Conservation (phyloP, 2,113 vertebrate genomes). For the Meleagris gallopavo region DNA sequence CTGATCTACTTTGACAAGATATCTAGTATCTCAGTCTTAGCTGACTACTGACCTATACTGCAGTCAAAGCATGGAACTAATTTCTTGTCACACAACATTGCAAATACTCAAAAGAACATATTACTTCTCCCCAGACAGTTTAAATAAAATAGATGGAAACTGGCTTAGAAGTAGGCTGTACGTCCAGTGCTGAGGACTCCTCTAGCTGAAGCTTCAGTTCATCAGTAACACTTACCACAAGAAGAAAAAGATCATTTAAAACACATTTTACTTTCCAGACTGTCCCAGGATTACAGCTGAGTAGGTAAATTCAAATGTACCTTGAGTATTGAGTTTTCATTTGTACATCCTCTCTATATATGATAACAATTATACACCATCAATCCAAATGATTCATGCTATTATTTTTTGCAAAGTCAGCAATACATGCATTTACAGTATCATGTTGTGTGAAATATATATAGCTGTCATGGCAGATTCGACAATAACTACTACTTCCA, state of each 20-base stretch:
- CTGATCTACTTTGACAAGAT: constrained; percentile 39
- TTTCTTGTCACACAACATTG: constrained; percentile 31
- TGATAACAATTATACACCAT: neutral
- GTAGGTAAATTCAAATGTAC: neutral
- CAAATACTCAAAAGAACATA: neutral
- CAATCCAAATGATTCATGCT: neutral
- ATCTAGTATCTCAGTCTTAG: neutral
- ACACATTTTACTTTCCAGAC: neutral
- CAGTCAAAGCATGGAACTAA: constrained; percentile 5
- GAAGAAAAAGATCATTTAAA: neutral
- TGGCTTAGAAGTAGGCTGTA: neutral
- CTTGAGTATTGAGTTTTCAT: neutral
- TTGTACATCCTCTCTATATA: neutral
- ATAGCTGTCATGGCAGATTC: neutral
- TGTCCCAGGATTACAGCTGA: neutral
- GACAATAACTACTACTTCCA: neutral
- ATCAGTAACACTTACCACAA: neutral
- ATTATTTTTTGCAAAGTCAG: neutral
- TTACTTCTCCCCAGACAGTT: neutral
- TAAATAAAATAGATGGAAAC: neutral
- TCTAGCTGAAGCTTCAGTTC: neutral
- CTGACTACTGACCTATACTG: constrained; percentile 41
- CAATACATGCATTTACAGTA: neutral
- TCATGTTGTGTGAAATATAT: neutral
- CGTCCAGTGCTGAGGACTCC: neutral